A percentile compares a stretch with the other conserved stretches of the same genome.
These are phyloP conservation scores for Acanthaster planci DNA, from an alignment of 35 echinoderm and acorn worm species.

Conservation along the genomic window DNA sequence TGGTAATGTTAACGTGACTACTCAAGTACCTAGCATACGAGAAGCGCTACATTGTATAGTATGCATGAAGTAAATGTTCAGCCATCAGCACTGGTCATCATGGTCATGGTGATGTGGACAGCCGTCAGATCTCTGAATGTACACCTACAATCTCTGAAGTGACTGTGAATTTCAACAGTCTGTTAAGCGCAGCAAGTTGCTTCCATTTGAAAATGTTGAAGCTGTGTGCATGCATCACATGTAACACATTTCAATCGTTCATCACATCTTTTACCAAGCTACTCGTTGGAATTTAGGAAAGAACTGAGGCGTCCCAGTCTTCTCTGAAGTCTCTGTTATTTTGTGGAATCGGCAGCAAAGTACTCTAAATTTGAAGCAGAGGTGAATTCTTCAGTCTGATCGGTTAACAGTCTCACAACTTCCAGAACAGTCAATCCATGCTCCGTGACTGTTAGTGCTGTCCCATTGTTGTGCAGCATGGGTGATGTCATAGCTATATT, in stretches of 20 bases:
- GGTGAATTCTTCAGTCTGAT: too few relatives aligned
- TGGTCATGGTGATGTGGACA: background rate
- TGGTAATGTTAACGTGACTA: background rate
- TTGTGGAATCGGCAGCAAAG: too few relatives aligned
- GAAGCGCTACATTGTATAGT: background rate
- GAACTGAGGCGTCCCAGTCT: too few relatives aligned
- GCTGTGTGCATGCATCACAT: background rate
- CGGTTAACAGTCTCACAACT: too few relatives aligned
- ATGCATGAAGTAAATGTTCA: background rate
- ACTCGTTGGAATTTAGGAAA: too few relatives aligned
- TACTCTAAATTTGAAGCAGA: too few relatives aligned
- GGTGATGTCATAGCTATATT: too few relatives aligned
- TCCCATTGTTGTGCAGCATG: too few relatives aligned
- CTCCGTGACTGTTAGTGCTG: too few relatives aligned
- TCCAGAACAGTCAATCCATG: too few relatives aligned
- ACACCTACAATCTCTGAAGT: background rate
- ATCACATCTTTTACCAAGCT: too few relatives aligned
- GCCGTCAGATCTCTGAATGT: background rate
- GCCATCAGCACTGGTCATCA: background rate
- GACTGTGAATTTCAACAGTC: background rate
- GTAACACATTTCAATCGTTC: background rate
- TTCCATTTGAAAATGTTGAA: background rate
- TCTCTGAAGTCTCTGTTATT: too few relatives aligned
- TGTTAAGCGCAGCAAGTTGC: background rate
- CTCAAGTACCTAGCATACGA: background rate